A percentile compares a stretch with the other conserved stretches of the same genome.
Conservation (phyloP, 2,888 invertebrate genomes). For the Pyrgus malvae region DNA sequence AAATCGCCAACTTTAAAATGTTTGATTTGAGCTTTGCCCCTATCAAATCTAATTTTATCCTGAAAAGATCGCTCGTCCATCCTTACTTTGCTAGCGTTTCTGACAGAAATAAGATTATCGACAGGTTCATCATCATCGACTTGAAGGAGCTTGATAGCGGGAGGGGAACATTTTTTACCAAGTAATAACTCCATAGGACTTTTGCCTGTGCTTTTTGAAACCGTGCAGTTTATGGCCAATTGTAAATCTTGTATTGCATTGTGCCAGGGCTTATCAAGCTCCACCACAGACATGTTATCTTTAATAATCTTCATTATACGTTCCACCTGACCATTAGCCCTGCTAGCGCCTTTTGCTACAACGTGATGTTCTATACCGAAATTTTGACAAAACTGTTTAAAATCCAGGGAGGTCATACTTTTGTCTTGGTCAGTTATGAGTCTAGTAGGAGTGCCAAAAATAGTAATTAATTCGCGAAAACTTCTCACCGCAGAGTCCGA, state of each 20-base stretch:
- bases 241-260: slow-evolving; percentile 26
- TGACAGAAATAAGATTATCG: no score
- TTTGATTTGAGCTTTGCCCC: background rate
- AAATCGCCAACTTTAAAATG: slow-evolving; percentile 10
- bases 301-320: slow-evolving; percentile 28
- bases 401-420: slow-evolving; percentile 26
- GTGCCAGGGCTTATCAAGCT: slow-evolving; percentile 20
- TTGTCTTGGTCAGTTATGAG: slow-evolving; percentile 29
- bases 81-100: no score
- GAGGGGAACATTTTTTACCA: no score
- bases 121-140: no score
- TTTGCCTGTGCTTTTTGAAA: slow-evolving; percentile 27
- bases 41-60: no score
- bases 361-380: slow-evolving; percentile 23
- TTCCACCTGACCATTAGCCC: slow-evolving; percentile 29
- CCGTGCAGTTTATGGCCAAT: slow-evolving; percentile 31
- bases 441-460: slow-evolving; percentile 22
- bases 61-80: no score
- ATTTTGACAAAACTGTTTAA: slow-evolving; percentile 21
- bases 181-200: slow-evolving; percentile 24
- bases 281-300: slow-evolving; percentile 27
- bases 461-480: slow-evolving; percentile 22
- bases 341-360: slow-evolving; percentile 27
- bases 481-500: slow-evolving; percentile 25
- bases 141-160: no score